These are phyloP conservation scores for Neuroscelio doddi DNA, from an alignment of 2,888 invertebrate genomes.

Conservation along the genomic window DNA sequence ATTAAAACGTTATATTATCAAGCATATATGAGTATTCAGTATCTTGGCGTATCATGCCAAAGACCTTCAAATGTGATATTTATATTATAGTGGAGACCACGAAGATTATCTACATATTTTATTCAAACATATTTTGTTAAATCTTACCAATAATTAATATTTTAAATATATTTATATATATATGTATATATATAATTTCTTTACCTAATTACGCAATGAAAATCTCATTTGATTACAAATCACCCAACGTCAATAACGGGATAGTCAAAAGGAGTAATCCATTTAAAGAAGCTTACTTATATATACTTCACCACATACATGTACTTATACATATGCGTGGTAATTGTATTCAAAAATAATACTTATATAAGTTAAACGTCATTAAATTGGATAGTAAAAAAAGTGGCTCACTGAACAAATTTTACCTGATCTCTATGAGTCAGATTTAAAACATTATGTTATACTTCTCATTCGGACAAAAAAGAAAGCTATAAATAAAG, in stretches of 20 bases:
- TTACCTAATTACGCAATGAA: slow-evolving; percentile 48
- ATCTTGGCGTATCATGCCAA: no score
- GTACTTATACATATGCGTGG: slow-evolving; percentile 4
- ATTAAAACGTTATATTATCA: no score
- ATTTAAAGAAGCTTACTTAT: slow-evolving; percentile 27
- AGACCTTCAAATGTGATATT: no score
- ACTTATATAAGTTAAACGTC: slow-evolving; percentile 2
- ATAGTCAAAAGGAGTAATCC: slow-evolving; percentile 38
- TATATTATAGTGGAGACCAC: no score
- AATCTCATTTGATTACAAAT: slow-evolving; percentile 39
- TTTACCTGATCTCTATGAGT: neutral
- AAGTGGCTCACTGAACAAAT: neutral
- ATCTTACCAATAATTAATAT: no score
- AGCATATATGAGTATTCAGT: no score
- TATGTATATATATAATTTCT: slow-evolving; percentile 42
- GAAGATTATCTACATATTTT: no score
- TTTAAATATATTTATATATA: slow-evolving; percentile 27
- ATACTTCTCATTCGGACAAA: neutral
- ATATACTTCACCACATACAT: slow-evolving; percentile 24
- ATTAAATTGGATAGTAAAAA: neutral
- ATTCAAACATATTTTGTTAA: no score
- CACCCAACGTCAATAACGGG: slow-evolving; percentile 22
- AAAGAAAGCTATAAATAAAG: neutral
- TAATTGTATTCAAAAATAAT: slow-evolving; percentile 16
- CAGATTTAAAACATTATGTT: slow-evolving; percentile 8